A percentile compares a stretch with the other conserved stretches of the same genome.
Evolutionary conservation across 2,888 invertebrate species (phyloP).

Genomic region (Drosophila barbarae): DNA sequence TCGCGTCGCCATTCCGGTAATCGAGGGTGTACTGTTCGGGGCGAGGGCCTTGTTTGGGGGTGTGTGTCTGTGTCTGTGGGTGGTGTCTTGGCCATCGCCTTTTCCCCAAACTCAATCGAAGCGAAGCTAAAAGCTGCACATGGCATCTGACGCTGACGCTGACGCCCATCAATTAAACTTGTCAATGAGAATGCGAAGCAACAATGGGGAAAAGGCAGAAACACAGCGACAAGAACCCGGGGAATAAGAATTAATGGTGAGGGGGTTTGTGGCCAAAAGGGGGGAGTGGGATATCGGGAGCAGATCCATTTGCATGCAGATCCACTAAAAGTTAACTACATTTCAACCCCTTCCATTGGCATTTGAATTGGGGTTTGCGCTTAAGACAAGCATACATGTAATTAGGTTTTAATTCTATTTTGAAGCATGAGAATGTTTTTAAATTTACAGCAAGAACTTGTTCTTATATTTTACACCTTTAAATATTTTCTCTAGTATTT

Average conservation of each 20-base stretch:
- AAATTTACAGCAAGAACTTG: too few species aligned
- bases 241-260: conserved; percentile 34
- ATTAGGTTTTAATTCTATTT: conserved; percentile 1
- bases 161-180: conserved; percentile 61
- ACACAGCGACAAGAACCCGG: conserved; percentile 31
- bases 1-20: conserved; percentile 62
- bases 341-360: conserved; percentile 1
- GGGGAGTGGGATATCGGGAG: background rate
- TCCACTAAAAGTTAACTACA: conserved; percentile 28
- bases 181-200: conserved; percentile 45
- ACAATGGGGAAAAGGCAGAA: conserved; percentile 20
- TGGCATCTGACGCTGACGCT: conserved; percentile 47
- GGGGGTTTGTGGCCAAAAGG: background rate
- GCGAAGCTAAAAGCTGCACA: conserved; percentile 33
- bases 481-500: background rate
- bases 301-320: conserved; percentile 1
- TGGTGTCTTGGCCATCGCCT: conserved; percentile 32
- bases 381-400: conserved; percentile 7
- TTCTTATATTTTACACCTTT: too few species aligned
- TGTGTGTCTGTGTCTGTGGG: background rate
- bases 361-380: conserved; percentile 18
- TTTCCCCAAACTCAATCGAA: conserved; percentile 28
- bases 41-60: background rate
- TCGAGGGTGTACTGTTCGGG: conserved; percentile 30
- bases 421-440: background rate